Evolutionary conservation across 2,113 vertebrate genomes (phyloP).

Genomic region (Vidua chalybeata): DNA sequence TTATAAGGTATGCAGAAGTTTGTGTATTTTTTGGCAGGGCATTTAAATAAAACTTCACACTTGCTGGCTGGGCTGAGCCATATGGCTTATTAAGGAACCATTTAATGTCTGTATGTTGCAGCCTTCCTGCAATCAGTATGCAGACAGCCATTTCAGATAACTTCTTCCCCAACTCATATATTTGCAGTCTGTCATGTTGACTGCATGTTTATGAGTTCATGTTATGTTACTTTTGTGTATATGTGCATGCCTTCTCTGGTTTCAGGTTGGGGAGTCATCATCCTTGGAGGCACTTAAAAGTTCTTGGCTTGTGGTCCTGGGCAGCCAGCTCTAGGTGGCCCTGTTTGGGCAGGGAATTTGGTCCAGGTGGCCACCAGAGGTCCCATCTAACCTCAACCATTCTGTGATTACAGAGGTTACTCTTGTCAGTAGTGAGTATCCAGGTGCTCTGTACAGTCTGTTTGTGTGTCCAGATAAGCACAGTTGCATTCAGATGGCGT

Average conservation of each 20-base stretch:
- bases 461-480: background rate
- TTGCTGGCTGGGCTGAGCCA: background rate
- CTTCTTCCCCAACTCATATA: background rate
- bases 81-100: background rate
- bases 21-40: background rate
- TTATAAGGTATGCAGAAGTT: background rate
- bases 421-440: background rate
- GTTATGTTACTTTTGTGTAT: background rate
- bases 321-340: background rate
- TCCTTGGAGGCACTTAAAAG: background rate
- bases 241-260: background rate
- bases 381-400: background rate
- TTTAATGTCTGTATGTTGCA: background rate
- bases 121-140: background rate
- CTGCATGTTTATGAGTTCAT: background rate
- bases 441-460: background rate
- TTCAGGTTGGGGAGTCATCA: background rate
- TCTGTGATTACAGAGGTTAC: background rate
- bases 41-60: background rate
- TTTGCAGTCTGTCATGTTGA: background rate
- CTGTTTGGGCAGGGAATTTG: background rate
- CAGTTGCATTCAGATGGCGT: background rate
- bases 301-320: background rate
- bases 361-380: background rate
- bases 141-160: background rate